Conservation (phyloP, 2,797 vertebrate genomes). For the Gallirallus australis region DNA sequence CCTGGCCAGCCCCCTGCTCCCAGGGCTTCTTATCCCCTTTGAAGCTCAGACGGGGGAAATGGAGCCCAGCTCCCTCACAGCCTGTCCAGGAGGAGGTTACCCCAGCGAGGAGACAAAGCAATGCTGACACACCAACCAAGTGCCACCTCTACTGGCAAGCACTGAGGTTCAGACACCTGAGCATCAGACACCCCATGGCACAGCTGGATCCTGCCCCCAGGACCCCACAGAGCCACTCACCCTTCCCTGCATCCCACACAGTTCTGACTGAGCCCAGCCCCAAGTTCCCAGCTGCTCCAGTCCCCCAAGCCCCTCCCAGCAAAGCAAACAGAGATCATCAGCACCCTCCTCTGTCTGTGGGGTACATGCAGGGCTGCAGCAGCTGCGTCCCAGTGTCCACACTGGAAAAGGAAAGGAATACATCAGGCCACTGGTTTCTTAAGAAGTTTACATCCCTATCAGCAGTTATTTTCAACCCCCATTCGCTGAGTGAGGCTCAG, state of each 20-base stretch:
- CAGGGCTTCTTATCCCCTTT: background rate
- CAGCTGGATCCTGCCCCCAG: background rate
- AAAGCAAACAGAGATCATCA: too few relatives aligned
- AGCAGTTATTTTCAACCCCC: background rate
- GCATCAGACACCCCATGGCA: background rate
- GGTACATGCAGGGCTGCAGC: too few relatives aligned
- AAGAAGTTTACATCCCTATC: too few relatives aligned
- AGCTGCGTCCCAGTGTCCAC: too few relatives aligned
- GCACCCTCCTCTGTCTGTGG: too few relatives aligned
- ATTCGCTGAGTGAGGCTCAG: background rate
- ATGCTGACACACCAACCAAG: background rate
- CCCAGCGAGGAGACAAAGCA: accelerated
- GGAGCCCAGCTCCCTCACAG: accelerated
- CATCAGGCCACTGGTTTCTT: too few relatives aligned
- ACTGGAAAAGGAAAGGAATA: too few relatives aligned
- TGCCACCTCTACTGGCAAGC: background rate
- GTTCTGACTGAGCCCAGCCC: too few relatives aligned
- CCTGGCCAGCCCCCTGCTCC: background rate
- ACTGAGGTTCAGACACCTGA: accelerated
- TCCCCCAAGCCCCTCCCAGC: too few relatives aligned
- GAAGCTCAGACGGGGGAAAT: background rate
- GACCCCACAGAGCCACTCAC: too few relatives aligned
- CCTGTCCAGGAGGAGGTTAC: background rate
- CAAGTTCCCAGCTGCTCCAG: too few relatives aligned
- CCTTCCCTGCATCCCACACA: too few relatives aligned